Conservation (phyloP, 2,797 vertebrate genomes). For the Serranus cabrilla region DNA sequence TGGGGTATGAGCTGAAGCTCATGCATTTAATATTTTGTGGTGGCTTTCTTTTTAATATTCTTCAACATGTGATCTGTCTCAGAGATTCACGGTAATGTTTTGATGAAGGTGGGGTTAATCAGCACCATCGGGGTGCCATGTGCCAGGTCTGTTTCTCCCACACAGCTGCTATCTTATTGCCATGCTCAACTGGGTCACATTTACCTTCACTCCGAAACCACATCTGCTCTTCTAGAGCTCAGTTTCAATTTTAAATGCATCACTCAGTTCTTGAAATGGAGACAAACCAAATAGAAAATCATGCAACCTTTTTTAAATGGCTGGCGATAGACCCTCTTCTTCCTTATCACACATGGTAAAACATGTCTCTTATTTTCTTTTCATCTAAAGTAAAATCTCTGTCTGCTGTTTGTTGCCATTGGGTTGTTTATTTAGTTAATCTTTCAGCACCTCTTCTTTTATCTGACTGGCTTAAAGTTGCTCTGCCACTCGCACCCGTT, state of each 20-base stretch:
- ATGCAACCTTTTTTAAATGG: not conserved
- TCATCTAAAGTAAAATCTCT: constrained; percentile 28
- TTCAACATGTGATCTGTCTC: constrained; percentile 25
- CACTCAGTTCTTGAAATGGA: constrained; percentile 19
- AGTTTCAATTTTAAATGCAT: constrained; percentile 21
- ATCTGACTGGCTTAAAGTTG: constrained; percentile 30
- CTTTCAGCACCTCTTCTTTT: constrained; percentile 38
- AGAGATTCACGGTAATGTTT: constrained; percentile 39
- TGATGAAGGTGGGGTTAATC: constrained; percentile 55
- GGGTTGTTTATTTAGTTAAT: constrained; percentile 55
- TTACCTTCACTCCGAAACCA: constrained; percentile 42
- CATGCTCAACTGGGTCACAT: constrained; percentile 33
- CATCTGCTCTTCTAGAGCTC: not conserved
- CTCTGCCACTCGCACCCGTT: constrained; percentile 36
- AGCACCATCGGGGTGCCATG: constrained; percentile 52
- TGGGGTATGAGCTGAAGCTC: no score
- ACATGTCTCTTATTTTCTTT: constrained; percentile 18
- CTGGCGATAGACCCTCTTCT: constrained; percentile 10
- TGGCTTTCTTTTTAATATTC: no score
- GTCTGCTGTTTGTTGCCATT: constrained; percentile 45
- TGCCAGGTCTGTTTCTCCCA: constrained; percentile 41
- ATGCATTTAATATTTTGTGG: no score
- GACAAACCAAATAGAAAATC: constrained; percentile 21
- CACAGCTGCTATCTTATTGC: constrained; percentile 32
- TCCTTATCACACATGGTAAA: constrained; percentile 27